Evolutionary conservation across 2,797 vertebrate species (phyloP).

Genomic region (Acanthurus tractus): DNA sequence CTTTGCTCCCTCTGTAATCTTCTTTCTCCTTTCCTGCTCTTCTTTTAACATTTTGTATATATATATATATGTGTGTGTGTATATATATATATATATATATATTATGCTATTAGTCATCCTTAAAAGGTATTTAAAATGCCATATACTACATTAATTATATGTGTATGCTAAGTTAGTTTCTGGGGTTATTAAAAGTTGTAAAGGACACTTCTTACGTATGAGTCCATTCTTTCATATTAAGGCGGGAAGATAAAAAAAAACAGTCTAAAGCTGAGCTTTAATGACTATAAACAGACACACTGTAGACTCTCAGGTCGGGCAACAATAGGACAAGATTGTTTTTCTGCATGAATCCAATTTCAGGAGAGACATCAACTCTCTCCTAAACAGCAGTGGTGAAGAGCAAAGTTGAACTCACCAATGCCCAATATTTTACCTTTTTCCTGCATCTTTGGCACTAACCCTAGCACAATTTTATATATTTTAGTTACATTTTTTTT

Average conservation of each 20-base stretch:
- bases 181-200: neutral
- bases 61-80: too few species aligned
- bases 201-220: neutral
- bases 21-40: neutral
- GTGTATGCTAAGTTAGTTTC: neutral
- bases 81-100: neutral
- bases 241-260: neutral
- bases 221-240: neutral
- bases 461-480: neutral
- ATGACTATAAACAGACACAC: neutral
- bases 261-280: neutral
- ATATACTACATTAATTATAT: neutral
- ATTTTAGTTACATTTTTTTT: neutral
- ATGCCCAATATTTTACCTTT: neutral
- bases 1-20: too few species aligned
- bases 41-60: neutral
- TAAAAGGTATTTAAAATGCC: neutral
- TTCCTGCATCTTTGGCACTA: neutral
- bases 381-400: neutral
- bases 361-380: neutral
- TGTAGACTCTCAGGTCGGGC: neutral
- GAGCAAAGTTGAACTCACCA: neutral
- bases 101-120: neutral
- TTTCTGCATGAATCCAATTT: neutral
- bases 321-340: neutral